Percentiles rank a stretch among this genome's conserved stretches.
Conservation (phyloP, 2,113 vertebrate species). For the Ptilonorhynchus violaceus region DNA sequence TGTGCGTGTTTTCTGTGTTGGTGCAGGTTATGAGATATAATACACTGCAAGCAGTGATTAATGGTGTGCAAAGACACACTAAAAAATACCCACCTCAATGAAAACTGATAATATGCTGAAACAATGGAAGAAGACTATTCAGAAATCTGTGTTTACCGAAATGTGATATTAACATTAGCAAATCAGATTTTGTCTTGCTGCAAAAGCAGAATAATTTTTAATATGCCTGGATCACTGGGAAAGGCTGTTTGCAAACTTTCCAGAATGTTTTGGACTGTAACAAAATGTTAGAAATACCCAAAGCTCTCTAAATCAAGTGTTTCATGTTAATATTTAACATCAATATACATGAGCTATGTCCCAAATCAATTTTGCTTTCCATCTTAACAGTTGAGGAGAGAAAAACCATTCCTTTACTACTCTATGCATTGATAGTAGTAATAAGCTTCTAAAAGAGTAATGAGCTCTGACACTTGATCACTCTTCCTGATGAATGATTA, state of each 20-base stretch:
- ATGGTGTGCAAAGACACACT: background rate
- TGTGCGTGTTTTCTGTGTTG: background rate
- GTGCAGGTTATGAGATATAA: fast-evolving
- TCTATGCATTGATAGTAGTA: background rate
- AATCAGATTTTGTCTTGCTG: background rate
- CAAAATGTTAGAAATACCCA: background rate
- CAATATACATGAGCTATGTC: background rate
- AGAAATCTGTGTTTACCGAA: background rate
- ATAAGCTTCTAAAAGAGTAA: constrained; percentile 5
- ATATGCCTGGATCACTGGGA: background rate
- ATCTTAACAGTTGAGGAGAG: background rate
- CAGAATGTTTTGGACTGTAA: background rate
- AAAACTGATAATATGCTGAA: background rate
- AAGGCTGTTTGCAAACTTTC: background rate
- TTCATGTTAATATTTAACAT: background rate
- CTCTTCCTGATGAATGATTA: background rate
- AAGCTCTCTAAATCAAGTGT: background rate
- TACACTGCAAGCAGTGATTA: background rate
- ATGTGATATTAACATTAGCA: background rate
- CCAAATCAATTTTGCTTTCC: background rate
- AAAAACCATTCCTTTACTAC: background rate
- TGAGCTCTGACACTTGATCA: constrained; percentile 12
- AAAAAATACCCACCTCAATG: background rate
- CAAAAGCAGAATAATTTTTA: background rate
- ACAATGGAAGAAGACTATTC: background rate